phyloP scores from a whole-genome alignment of 2,797 vertebrate species.

The Cyprinodon diabolis region DNA sequence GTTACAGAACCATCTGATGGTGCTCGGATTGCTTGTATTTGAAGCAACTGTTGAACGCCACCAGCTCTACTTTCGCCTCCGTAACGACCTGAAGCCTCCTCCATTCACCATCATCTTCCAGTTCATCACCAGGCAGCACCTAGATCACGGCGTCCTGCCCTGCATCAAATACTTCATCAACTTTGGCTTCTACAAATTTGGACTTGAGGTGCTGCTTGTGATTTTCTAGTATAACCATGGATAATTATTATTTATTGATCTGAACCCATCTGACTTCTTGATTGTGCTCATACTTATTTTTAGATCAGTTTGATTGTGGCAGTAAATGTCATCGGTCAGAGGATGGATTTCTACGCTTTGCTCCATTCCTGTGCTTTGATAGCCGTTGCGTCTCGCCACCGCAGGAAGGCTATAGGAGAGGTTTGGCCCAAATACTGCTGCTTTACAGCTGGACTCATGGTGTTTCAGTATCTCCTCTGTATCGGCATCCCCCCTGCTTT shows the following conservation, averaged over 20 bases:
- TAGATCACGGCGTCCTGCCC: conserved; percentile 71
- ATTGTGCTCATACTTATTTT: neutral
- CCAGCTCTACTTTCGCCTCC: conserved; percentile 74
- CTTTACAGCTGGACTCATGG: conserved; percentile 80
- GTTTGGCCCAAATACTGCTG: conserved; percentile 84
- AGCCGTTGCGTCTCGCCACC: conserved; percentile 71
- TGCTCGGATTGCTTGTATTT: conserved; percentile 76
- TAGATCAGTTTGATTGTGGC: conserved; percentile 81
- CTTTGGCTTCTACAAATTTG: conserved; percentile 83
- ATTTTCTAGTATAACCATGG: neutral
- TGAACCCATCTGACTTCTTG: neutral
- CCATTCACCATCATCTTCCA: conserved; percentile 69
- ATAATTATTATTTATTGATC: neutral
- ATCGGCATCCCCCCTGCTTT: conserved; percentile 81
- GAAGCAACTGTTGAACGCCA: conserved; percentile 73
- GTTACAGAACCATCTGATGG: conserved; percentile 75
- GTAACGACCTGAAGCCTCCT: conserved; percentile 69
- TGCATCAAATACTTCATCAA: conserved; percentile 81
- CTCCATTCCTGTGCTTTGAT: conserved; percentile 77
- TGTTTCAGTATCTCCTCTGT: conserved; percentile 83
- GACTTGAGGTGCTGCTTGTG: conserved; percentile 76
- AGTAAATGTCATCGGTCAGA: conserved; percentile 79
- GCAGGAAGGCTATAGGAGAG: conserved; percentile 84
- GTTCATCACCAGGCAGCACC: conserved; percentile 67
- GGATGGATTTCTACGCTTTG: conserved; percentile 81